These are phyloP conservation scores for Oscarella lobularis DNA, from an alignment of 37 sponge, comb jelly and placozoan species.

Conservation along the genomic window DNA sequence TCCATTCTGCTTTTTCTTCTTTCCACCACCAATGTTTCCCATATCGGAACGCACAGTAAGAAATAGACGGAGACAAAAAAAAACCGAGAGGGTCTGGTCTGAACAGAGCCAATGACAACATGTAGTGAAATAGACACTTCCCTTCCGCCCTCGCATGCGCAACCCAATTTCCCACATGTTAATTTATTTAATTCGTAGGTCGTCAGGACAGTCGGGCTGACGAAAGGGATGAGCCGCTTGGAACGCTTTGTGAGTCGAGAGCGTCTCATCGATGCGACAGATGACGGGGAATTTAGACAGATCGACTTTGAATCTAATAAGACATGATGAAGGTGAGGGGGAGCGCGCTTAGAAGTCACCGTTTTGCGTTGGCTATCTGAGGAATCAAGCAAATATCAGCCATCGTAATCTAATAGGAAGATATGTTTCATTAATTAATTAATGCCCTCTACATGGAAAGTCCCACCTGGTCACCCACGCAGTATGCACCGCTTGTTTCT, in stretches of 20 bases:
- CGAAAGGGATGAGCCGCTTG: conserved; percentile 42
- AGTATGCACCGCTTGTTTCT: conserved; percentile 72
- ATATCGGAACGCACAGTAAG: too few relatives aligned
- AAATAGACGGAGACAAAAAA: too few relatives aligned
- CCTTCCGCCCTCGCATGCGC: too few relatives aligned
- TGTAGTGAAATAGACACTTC: too few relatives aligned
- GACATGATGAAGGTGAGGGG: too few relatives aligned
- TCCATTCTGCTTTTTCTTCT: too few relatives aligned
- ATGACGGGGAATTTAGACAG: conserved; percentile 71
- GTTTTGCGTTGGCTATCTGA: conserved; percentile 84
- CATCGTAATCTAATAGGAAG: conserved; percentile 59
- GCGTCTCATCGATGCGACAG: conserved; percentile 43
- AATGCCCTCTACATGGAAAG: conserved; percentile 4
- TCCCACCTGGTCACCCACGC: conserved; percentile 88
- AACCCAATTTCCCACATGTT: too few relatives aligned
- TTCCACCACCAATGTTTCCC: too few relatives aligned
- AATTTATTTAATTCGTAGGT: conserved; percentile 26
- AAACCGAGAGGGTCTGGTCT: too few relatives aligned
- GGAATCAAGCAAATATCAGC: conserved; percentile 88
- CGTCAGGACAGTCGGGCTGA: conserved; percentile 94
- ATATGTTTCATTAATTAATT: not conserved
- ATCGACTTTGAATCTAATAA: conserved; percentile 85
- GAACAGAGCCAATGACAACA: too few relatives aligned
- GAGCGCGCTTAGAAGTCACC: too few relatives aligned
- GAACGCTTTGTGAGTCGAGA: conserved; percentile 56